phyloP scores from a whole-genome alignment of 2,888 invertebrate species.

The Nebria salina region DNA sequence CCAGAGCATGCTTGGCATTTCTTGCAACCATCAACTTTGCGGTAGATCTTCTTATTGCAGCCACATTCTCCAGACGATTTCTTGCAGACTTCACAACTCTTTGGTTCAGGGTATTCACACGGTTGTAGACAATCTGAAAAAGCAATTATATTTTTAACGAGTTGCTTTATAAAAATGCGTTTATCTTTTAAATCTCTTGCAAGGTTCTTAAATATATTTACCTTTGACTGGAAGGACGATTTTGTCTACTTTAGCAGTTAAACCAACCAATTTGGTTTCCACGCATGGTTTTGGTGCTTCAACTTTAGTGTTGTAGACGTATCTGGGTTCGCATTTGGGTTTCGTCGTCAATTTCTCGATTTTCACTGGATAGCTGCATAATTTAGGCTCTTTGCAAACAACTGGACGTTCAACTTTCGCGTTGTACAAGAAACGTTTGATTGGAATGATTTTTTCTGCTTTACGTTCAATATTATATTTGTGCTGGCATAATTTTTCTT shows the following conservation, averaged over 20 bases:
- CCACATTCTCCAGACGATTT: slow-evolving; percentile 8
- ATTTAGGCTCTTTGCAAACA: background rate
- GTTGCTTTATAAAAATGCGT: background rate
- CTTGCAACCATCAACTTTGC: slow-evolving; percentile 4
- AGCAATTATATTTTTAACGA: background rate
- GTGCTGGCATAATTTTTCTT: slow-evolving; percentile 6
- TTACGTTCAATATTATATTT: slow-evolving; percentile 48
- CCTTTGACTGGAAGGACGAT: slow-evolving; percentile 19
- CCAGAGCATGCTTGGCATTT: background rate
- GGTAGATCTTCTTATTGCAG: slow-evolving; percentile 20
- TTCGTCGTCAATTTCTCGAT: background rate
- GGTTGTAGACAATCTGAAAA: slow-evolving; percentile 19
- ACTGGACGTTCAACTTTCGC: slow-evolving; percentile 25
- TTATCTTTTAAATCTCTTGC: too few relatives aligned
- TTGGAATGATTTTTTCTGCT: background rate
- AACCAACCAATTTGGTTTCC: slow-evolving; percentile 15
- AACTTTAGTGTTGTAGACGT: slow-evolving; percentile 27
- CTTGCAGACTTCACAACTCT: slow-evolving; percentile 16
- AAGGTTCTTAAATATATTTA: slow-evolving; percentile 13
- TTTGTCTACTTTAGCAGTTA: slow-evolving; percentile 28
- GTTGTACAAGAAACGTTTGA: slow-evolving; percentile 19
- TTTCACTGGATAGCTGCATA: background rate
- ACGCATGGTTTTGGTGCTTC: slow-evolving; percentile 10
- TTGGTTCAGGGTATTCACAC: slow-evolving; percentile 2
- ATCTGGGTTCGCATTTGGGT: background rate